Base-by-base conservation (phyloP, 2,888 invertebrate genomes). In the Agrilus cyanescens region DNA sequence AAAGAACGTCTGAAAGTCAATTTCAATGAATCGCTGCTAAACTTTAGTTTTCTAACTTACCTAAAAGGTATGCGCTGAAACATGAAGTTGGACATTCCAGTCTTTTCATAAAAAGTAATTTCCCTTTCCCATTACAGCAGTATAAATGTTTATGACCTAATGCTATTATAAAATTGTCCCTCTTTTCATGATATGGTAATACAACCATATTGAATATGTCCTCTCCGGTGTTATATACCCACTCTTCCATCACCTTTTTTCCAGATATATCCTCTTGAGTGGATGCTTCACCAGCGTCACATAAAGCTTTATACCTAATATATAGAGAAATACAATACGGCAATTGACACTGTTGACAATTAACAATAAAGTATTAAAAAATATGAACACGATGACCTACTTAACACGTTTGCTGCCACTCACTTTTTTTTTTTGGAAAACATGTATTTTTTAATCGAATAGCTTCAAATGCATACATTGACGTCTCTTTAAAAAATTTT, bases 91-190 rank as follows among this genome's bases (percentile, higher is more conserved):
- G 79, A 67, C 79, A 94, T 56, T 93, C 89, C 48, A 94, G 75
- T 59, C 85, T 82, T 57, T 89, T 84, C 68, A 85, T 82, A 59
- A 82, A 89, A 56, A 80, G 82, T 53, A 93, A 67, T 41, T 79
- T 75, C 7, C 93, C 94, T 54, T 76, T 80, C 54, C 88, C 88
- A 53, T 77, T 79, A 50, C 89, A 71, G 59, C 82, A 84, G 57
- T 81, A 89, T 12, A 95, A 71, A 66, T 85, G 85, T 53, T 83
- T 76, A 65, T 94, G 91, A 31, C 90, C 91, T 44, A 94, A 68
- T 20, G 90, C 77, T 47, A 89, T 65, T 42, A 95, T 78, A 46
- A 78, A 79, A 6, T 83, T 78, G 66, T 73, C 80, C 65, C 63
- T 78, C 64, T 76, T 82, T 63, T 56, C 45, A 13, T 53, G 50